Base-by-base conservation (phyloP, 2,888 invertebrate species). In the Leptinotarsa haldemani region DNA sequence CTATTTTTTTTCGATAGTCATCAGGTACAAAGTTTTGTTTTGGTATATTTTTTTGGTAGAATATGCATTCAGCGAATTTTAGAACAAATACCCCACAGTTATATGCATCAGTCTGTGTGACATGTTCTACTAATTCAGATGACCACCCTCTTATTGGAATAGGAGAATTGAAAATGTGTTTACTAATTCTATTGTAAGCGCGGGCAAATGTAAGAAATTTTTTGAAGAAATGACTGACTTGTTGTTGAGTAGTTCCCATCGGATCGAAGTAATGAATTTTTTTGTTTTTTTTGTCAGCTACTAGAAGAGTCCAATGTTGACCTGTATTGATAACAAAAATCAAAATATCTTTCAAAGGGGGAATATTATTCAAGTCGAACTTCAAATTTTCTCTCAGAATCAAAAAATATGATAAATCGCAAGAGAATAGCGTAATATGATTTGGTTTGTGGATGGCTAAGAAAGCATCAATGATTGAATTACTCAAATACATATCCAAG, bases 31-130 rank as follows among this genome's bases (percentile, higher is more conserved):
- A 65, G 16, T n/a, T 5, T 65, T 65, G 25, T 50, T 16, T 48
- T 20, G 20, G 46, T 46, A 65, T 9, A 20, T 12, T 40, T 65
- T n/a, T 16, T 9, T 20, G 16, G 12, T 16, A n/a, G 25, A 48
- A 22, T 22, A 48, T 4, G 16, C 65, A 47, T 50, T 50, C 1
- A 20, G 25, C 20, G 46, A 64, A 64, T 64, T 64, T 64, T 15
- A n/a, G 15, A 7, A 64, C 16, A 12, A 64, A 64, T 4, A 64
- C 64, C 40, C 64, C 64, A 64, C 40, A 64, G 13, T 64, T 64
- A n/a, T 5, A 65, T 22, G 7, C 20, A 65, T 65, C 12, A 48
- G 16, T 65, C 48, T 65, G 65, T 65, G 47, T 65, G 12, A 2
- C 4, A 65, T 65, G 65, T 12, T 65, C 20, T 4, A 65, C 65